Evolutionary conservation across 2,888 invertebrate species (phyloP).

Genomic region (Amphipyra berbera): DNA sequence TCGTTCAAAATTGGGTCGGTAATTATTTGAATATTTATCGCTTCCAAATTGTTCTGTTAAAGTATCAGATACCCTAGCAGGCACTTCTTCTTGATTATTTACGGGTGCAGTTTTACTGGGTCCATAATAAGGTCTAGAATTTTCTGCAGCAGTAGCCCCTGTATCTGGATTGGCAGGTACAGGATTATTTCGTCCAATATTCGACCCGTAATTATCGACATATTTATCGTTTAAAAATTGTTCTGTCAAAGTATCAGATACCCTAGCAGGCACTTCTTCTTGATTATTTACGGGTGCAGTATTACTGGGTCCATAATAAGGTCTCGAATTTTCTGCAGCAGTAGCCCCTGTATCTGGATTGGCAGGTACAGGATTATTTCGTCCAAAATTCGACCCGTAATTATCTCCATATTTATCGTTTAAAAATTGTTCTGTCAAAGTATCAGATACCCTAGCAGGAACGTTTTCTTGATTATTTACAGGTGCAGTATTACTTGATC

Average conservation of each 20-base stretch:
- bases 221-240: neutral
- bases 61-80: neutral
- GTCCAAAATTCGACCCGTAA: neutral
- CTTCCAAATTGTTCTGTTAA: neutral
- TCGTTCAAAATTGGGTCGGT: neutral
- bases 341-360: constrained; percentile 1
- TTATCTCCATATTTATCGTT: constrained; percentile 1
- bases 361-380: constrained; percentile 9
- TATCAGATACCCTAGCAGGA: neutral
- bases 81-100: neutral
- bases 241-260: neutral
- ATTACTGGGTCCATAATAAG: neutral
- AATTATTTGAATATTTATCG: neutral
- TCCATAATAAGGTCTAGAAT: too few relatives aligned
- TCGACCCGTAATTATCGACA: neutral
- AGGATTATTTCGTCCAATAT: neutral
- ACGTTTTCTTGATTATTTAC: constrained; percentile 18
- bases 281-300: constrained; percentile 3
- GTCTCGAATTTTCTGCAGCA: too few relatives aligned
- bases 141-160: too few relatives aligned
- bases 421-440: neutral
- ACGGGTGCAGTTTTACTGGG: neutral
- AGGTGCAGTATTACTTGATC: constrained; percentile 12
- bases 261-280: neutral
- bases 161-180: neutral